Percentiles rank a stretch among this genome's conserved stretches.
These are phyloP conservation scores for Pandion haliaetus DNA, from an alignment of 2,113 vertebrate genomes.

Conservation along the genomic window DNA sequence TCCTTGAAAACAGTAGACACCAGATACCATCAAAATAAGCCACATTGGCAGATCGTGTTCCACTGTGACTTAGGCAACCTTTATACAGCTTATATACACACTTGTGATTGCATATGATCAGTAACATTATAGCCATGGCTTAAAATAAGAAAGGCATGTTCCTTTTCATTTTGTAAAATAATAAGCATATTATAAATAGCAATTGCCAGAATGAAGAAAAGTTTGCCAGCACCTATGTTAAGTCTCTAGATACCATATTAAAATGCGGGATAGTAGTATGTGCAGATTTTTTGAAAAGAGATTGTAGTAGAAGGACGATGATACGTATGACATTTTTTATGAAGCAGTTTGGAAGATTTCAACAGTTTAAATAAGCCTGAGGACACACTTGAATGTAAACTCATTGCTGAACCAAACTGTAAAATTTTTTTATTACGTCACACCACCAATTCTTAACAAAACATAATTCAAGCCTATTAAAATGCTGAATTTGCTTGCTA, in stretches of 20 bases:
- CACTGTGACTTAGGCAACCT: constrained; percentile 35
- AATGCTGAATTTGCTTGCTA: constrained; percentile 20
- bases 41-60: constrained; percentile 48
- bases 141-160: constrained; percentile 11
- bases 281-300: background rate
- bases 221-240: background rate
- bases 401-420: background rate
- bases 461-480: constrained; percentile 30
- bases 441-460: constrained; percentile 34
- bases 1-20: constrained; percentile 76
- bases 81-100: background rate
- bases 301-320: background rate
- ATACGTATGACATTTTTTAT: background rate
- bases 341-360: constrained; percentile 6
- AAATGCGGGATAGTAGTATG: background rate
- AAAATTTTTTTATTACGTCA: constrained; percentile 29
- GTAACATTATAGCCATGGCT: background rate
- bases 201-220: constrained; percentile 14
- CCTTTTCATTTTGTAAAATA: constrained; percentile 10
- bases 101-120: background rate
- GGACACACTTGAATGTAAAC: constrained; percentile 17
- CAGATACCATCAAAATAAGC: constrained; percentile 72
- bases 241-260: background rate
- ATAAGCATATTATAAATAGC: background rate
- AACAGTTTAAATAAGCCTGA: constrained; percentile 19